Conservation (phyloP, 2,113 vertebrate species). For the Mormyrus iriodes region DNA sequence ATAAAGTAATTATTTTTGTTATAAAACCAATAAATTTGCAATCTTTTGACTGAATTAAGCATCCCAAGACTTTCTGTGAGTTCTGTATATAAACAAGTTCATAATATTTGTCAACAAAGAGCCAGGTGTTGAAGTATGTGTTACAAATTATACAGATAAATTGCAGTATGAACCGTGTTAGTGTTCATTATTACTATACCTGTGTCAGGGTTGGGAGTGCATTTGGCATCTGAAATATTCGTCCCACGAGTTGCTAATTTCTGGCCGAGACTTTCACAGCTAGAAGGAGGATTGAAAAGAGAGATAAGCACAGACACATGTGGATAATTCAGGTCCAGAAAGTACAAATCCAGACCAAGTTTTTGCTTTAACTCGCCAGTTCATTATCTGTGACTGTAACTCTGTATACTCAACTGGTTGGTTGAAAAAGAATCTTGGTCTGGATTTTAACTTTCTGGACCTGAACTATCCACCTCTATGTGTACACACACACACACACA, state of each 20-base stretch:
- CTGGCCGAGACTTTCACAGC: conserved; percentile 44
- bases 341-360: background rate
- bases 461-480: background rate
- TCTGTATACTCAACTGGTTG: background rate
- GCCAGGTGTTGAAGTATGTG: background rate
- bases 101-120: background rate
- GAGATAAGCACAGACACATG: background rate
- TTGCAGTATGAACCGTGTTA: background rate
- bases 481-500: background rate
- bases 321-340: no score
- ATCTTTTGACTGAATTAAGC: background rate
- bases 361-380: background rate
- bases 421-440: background rate
- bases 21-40: background rate
- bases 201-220: conserved; percentile 15
- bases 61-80: background rate
- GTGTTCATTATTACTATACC: background rate
- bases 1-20: background rate
- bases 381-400: background rate
- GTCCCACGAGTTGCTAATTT: conserved; percentile 31
- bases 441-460: background rate
- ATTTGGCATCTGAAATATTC: background rate
- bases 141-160: background rate
- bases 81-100: background rate
- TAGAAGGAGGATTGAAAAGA: conserved; percentile 28